Percentiles rank a stretch among this genome's conserved stretches.
Evolutionary conservation across 2,797 vertebrate species (phyloP).

Genomic region (Menidia menidia): DNA sequence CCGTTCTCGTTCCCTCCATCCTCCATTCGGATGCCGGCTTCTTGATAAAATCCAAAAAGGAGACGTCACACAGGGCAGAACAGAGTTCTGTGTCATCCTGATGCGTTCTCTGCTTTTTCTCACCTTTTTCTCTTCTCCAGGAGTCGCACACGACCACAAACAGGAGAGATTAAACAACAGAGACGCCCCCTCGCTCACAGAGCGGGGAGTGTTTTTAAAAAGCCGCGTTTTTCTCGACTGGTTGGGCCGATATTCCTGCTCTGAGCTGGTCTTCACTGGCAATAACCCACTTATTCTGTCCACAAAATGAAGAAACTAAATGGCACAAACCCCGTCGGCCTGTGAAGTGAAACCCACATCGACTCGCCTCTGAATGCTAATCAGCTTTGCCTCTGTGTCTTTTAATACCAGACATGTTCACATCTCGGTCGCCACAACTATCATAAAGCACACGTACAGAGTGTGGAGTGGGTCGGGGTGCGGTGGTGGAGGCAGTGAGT

Average conservation of each 20-base stretch:
- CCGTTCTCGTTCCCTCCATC: slow-evolving; percentile 30
- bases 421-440: slow-evolving; percentile 4
- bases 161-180: slow-evolving; percentile 12
- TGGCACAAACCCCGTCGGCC: too few species aligned
- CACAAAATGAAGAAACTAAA: too few species aligned
- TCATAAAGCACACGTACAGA: neutral
- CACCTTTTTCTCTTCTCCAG: slow-evolving; percentile 1
- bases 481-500: slow-evolving; percentile 1
- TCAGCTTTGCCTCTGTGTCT: neutral
- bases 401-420: neutral
- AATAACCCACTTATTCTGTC: slow-evolving; percentile 3
- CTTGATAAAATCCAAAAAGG: slow-evolving; percentile 21
- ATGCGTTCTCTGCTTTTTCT: slow-evolving; percentile 11
- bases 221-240: slow-evolving; percentile 44
- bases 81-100: slow-evolving; percentile 19
- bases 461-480: slow-evolving; percentile 23
- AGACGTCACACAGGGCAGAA: slow-evolving; percentile 13
- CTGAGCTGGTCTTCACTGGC: slow-evolving; percentile 28
- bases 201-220: slow-evolving; percentile 19
- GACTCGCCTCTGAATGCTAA: neutral
- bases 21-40: slow-evolving; percentile 5
- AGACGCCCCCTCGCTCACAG: neutral
- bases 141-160: slow-evolving; percentile 13
- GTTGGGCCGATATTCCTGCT: slow-evolving; percentile 41
- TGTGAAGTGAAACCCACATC: slow-evolving; percentile 1